Evolutionary conservation across 2,888 invertebrate species (phyloP).

Genomic region (Acanthosepion esculentum): DNA sequence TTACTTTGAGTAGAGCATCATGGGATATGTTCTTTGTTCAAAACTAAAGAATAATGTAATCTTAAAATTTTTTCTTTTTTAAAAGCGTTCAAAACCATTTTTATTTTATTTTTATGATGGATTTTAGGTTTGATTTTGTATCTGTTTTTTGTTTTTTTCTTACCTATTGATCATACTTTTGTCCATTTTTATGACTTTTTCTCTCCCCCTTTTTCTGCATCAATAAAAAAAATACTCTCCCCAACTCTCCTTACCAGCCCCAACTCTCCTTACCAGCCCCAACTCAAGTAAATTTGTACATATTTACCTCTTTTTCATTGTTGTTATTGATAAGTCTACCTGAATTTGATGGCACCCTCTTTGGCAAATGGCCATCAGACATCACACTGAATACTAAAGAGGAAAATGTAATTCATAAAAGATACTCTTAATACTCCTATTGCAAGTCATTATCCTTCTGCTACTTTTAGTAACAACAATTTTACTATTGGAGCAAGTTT

Average conservation of each 20-base stretch:
- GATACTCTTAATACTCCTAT: background rate
- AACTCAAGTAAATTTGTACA: background rate
- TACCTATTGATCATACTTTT: background rate
- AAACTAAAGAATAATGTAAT: background rate
- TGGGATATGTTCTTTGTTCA: background rate
- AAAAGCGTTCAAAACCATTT: background rate
- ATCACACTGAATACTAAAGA: background rate
- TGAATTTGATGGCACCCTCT: constrained; percentile 16
- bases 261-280: background rate
- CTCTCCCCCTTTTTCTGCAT: background rate
- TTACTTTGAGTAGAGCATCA: background rate
- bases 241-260: background rate
- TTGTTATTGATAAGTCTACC: background rate
- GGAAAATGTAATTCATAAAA: background rate
- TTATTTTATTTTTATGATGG: background rate
- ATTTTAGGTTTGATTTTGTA: background rate
- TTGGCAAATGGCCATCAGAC: constrained; percentile 11
- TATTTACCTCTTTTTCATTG: background rate
- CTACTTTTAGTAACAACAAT: background rate
- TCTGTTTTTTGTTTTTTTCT: background rate
- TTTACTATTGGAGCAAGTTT: background rate
- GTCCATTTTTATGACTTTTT: background rate
- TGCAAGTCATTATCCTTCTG: background rate
- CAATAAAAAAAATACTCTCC: background rate
- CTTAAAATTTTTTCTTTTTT: background rate